Percentiles rank a stretch among this genome's conserved stretches.
phyloP scores from a whole-genome alignment of 2,113 vertebrate genomes.

The Cairina moschata region DNA sequence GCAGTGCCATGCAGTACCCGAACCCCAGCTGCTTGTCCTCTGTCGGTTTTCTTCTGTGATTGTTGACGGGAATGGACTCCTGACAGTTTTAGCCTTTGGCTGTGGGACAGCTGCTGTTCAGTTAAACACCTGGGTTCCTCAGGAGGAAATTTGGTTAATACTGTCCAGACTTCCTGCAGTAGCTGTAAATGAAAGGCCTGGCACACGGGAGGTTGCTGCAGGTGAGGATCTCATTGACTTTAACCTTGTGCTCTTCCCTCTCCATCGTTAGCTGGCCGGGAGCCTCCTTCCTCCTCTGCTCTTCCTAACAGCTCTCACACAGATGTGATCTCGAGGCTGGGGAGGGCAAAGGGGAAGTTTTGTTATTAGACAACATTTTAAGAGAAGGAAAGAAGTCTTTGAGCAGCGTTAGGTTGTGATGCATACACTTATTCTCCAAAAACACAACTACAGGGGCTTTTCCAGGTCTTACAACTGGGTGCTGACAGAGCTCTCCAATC shows the following conservation, averaged over 20 bases:
- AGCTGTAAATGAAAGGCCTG: not conserved
- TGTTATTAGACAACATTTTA: not conserved
- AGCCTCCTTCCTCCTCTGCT: not conserved
- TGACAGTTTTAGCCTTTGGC: not conserved
- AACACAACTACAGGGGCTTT: not conserved
- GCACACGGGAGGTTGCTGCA: accelerated
- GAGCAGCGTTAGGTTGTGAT: not conserved
- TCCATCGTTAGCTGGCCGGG: not conserved
- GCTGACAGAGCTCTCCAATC: not conserved
- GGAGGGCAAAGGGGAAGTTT: not conserved
- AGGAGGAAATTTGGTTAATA: not conserved
- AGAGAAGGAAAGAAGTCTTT: not conserved
- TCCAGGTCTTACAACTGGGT: not conserved
- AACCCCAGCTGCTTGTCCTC: not conserved
- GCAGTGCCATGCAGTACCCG: not conserved
- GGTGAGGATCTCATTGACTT: not conserved
- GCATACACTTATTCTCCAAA: not conserved
- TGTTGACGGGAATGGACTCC: not conserved
- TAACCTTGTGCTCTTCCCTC: not conserved
- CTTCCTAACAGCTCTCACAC: not conserved
- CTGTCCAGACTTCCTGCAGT: not conserved
- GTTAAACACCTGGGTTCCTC: not conserved
- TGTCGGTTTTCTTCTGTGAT: accelerated
- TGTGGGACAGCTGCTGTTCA: not conserved
- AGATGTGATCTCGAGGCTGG: not conserved